Evolutionary conservation across 2,888 invertebrate species (phyloP).

Genomic region (Agrochola litura): DNA sequence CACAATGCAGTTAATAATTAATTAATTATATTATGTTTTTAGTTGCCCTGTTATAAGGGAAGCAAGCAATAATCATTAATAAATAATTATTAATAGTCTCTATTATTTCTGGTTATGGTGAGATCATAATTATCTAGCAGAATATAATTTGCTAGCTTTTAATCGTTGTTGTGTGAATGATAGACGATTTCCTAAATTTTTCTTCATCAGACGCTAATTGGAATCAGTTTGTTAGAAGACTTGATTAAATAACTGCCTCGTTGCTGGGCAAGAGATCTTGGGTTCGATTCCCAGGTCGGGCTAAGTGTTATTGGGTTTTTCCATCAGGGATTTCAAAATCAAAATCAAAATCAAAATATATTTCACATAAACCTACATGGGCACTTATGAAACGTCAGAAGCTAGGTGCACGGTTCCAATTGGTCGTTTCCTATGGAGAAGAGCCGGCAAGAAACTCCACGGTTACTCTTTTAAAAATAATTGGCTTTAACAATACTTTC

Average conservation of each 20-base stretch:
- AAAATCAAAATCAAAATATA: too few relatives aligned
- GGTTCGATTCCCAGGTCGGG: not conserved
- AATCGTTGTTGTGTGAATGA: constrained; percentile 6
- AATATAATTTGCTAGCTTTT: constrained; percentile 21
- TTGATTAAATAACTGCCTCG: not conserved
- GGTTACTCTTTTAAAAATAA: too few relatives aligned
- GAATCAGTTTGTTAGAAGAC: not conserved
- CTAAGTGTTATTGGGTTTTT: not conserved
- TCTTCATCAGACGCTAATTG: not conserved
- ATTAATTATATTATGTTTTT: too few relatives aligned
- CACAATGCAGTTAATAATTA: not conserved
- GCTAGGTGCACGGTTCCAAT: too few relatives aligned
- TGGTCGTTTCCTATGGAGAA: too few relatives aligned
- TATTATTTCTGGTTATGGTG: constrained; percentile 22
- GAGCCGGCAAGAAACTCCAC: too few relatives aligned
- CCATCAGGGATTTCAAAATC: not conserved
- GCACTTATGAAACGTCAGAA: too few relatives aligned
- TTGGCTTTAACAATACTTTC: too few relatives aligned
- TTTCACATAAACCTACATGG: too few relatives aligned
- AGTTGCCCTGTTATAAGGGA: not conserved
- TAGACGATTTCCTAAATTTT: constrained; percentile 25
- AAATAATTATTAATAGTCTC: not conserved
- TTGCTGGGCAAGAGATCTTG: not conserved
- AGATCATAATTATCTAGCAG: constrained; percentile 23
- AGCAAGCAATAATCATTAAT: not conserved